Evolutionary conservation across 2,888 invertebrate genomes (phyloP).

Genomic region (Phengaris arion): DNA sequence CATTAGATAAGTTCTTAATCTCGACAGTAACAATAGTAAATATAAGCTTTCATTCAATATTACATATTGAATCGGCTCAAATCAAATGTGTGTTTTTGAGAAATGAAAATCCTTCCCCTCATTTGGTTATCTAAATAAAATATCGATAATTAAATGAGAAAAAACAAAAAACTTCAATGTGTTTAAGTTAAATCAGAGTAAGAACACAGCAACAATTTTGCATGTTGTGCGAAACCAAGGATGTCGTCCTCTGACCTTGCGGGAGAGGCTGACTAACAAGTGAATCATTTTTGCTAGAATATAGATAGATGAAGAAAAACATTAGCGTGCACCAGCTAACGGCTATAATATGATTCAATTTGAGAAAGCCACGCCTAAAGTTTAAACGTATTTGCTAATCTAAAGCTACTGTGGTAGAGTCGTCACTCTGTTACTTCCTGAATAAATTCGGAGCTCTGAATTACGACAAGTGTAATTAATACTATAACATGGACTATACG

Average conservation of each 20-base stretch:
- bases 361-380: conserved; percentile 12
- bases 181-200: background rate
- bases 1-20: background rate
- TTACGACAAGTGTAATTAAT: conserved; percentile 9
- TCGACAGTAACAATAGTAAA: background rate
- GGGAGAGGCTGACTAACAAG: conserved; percentile 29
- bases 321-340: background rate
- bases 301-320: conserved; percentile 14
- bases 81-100: background rate
- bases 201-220: background rate
- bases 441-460: background rate
- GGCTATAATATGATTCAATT: background rate
- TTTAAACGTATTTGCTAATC: background rate
- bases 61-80: background rate
- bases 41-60: background rate
- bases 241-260: conserved; percentile 30
- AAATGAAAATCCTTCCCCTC: background rate
- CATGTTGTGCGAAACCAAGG: background rate
- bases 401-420: background rate
- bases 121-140: background rate
- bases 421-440: conserved; percentile 5
- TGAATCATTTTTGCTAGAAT: conserved; percentile 30
- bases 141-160: background rate
- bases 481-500: no score
- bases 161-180: background rate